Conservation (phyloP, 2,797 vertebrate genomes). For the Channallabes apus region DNA sequence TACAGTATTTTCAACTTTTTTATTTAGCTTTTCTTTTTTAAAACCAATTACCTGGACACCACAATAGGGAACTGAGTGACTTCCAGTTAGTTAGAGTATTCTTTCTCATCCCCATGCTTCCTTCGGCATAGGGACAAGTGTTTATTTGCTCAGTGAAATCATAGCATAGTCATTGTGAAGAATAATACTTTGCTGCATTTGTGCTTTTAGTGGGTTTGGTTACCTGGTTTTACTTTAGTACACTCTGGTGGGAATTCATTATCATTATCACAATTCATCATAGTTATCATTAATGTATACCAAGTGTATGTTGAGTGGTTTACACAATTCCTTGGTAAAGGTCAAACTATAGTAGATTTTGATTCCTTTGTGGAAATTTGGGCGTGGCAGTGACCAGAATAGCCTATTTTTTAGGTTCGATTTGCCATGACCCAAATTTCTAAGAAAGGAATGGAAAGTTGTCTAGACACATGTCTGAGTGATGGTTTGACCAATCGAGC, state of each 20-base stretch:
- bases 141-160: background rate
- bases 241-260: background rate
- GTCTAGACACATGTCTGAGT: too few relatives aligned
- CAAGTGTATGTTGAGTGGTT: too few relatives aligned
- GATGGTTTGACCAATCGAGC: too few relatives aligned
- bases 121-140: background rate
- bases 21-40: background rate
- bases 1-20: background rate
- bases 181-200: background rate
- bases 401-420: too few relatives aligned
- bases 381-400: too few relatives aligned
- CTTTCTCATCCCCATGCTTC: background rate
- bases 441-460: too few relatives aligned
- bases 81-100: background rate
- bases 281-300: too few relatives aligned
- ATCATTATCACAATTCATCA: too few relatives aligned
- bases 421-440: too few relatives aligned
- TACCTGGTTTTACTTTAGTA: background rate
- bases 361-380: too few relatives aligned
- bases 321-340: too few relatives aligned
- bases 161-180: background rate
- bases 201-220: background rate
- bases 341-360: too few relatives aligned
- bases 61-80: background rate
- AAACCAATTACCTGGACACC: background rate